Base-by-base conservation (phyloP, 2,888 invertebrate genomes). In the Brachycybe producta region DNA sequence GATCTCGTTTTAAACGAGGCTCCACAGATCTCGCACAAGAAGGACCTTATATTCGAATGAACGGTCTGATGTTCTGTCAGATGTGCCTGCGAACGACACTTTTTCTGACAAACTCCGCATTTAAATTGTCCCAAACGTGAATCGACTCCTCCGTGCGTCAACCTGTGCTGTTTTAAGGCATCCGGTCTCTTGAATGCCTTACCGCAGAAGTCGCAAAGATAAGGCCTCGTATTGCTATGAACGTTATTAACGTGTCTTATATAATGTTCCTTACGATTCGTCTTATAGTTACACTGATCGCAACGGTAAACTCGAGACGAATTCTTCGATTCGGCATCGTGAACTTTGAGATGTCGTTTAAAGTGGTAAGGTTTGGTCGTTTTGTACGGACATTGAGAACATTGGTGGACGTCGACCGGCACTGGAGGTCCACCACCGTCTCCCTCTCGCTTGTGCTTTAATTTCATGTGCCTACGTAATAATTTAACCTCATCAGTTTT, bases 101-200 rank as follows among this genome's bases (percentile, higher is more conserved):
- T 60, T 52, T 67, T 68, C 4, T 57, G 54, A 57, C 68, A 69
- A 4, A 56, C 48, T 5, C 54, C 50, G 53, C 69, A 69, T 13
- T 55, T 56, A 52, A 59, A 64, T 49, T 40, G 50, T 3, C 23
- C 27, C 13, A 21, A 61, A 51, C 30, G 55, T 43, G 48, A n/a
- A 51, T 58, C 49, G 51, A 57, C 28, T 24, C 62, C 61, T 1
- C 61, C 59, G 50, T 72, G 72, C 5, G 67, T 67, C 0, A 65
- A 61, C 24, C 67, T 59, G 55, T 73, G 73, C 23, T 69, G 67
- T 47, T 67, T 67, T 1, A 74, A 32, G 13, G 72, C 70, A 58
- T 73, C 73, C 3, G 68, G 66, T 38, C 73, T 64, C 56, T 74
- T 74, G 57, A 73, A 74, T 5, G 70, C 67, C 56, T 70, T 70